A percentile compares a stretch with the other conserved stretches of the same genome.
Conservation (phyloP, 92 coral and sea anemone species). For the Phymanthus crucifer region DNA sequence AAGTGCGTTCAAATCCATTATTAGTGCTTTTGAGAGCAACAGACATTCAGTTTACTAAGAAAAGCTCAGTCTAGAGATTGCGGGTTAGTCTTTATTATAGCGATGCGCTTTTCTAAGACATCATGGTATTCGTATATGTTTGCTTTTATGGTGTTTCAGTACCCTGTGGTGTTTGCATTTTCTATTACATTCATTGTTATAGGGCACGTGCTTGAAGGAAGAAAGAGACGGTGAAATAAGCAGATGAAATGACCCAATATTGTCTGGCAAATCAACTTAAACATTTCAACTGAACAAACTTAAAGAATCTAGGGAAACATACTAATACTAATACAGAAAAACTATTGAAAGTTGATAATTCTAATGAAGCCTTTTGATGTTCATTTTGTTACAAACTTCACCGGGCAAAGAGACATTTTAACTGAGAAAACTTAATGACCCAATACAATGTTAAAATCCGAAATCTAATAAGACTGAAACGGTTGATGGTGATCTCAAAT, state of each 20-base stretch:
- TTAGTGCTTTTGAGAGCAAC: background rate
- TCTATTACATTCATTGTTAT: background rate
- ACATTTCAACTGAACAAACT: background rate
- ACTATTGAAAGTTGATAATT: too few relatives aligned
- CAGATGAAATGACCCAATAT: background rate
- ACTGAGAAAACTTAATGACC: too few relatives aligned
- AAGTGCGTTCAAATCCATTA: background rate
- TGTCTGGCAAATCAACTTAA: background rate
- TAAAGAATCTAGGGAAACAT: too few relatives aligned
- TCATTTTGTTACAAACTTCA: too few relatives aligned
- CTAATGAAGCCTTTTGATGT: too few relatives aligned
- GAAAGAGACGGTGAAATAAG: background rate
- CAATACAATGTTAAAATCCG: too few relatives aligned
- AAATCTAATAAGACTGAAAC: too few relatives aligned
- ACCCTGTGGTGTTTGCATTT: constrained; percentile 4
- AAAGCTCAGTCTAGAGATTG: background rate
- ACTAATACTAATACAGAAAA: too few relatives aligned
- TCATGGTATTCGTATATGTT: background rate
- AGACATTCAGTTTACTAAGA: background rate
- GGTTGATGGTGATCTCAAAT: too few relatives aligned
- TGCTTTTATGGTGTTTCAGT: background rate
- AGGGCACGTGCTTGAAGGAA: background rate
- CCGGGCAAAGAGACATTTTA: too few relatives aligned
- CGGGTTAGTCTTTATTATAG: background rate
- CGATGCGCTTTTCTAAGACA: background rate